Evolutionary conservation across 2,797 vertebrate species (phyloP).

Genomic region (Acanthurus lineatus): DNA sequence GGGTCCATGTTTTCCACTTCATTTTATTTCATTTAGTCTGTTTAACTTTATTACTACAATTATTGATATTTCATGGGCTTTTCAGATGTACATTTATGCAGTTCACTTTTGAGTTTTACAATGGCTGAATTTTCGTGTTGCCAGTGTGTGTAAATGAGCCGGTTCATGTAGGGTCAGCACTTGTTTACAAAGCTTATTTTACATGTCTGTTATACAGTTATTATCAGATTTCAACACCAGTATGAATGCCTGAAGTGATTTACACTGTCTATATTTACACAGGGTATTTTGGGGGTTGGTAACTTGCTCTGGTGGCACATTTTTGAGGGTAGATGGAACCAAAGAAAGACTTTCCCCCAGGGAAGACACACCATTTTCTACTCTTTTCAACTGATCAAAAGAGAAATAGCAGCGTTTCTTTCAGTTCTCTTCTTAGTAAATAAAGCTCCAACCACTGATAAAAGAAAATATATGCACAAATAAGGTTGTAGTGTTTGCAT

Average conservation of each 20-base stretch:
- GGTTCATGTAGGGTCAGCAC: background rate
- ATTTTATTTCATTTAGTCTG: background rate
- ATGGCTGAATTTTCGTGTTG: background rate
- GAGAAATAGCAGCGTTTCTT: background rate
- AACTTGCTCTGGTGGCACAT: slow-evolving; percentile 4
- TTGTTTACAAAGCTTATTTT: slow-evolving; percentile 28
- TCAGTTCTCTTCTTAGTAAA: background rate
- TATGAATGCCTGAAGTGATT: slow-evolving; percentile 26
- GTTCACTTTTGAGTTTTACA: too few species aligned
- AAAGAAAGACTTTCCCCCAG: background rate
- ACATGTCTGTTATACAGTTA: background rate
- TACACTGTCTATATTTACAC: slow-evolving; percentile 27
- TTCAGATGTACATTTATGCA: too few species aligned
- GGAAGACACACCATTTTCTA: background rate
- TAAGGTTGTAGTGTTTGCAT: background rate
- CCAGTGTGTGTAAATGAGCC: background rate
- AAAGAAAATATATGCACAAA: background rate
- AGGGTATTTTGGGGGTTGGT: background rate
- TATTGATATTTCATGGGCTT: too few species aligned
- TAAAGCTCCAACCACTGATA: background rate
- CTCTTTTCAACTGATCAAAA: background rate
- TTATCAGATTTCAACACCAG: slow-evolving; percentile 12
- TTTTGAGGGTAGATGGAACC: slow-evolving; percentile 5
- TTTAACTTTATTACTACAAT: too few species aligned
- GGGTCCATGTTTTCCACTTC: background rate